Percentiles rank a stretch among this genome's conserved stretches.
These are phyloP conservation scores for Mimas tiliae DNA, from an alignment of 2,888 invertebrate genomes.

Conservation along the genomic window DNA sequence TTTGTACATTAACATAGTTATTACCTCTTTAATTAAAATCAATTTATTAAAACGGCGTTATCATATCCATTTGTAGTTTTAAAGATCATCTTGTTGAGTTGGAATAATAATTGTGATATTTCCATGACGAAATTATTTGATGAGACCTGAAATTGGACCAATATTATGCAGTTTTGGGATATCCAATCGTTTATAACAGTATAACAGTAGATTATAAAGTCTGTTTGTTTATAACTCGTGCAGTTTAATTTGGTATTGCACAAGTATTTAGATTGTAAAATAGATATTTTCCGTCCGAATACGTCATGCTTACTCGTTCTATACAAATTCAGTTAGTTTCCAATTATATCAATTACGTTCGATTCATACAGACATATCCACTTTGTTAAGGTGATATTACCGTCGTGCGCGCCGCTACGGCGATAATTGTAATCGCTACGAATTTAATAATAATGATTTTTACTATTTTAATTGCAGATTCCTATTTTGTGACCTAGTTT, in stretches of 20 bases:
- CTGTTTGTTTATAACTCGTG: not conserved
- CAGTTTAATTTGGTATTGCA: conserved; percentile 11
- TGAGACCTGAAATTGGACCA: conserved; percentile 71
- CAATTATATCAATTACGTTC: conserved; percentile 31
- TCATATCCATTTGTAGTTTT: not conserved
- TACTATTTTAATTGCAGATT: conserved; percentile 78
- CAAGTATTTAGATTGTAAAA: conserved; percentile 11
- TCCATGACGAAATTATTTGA: conserved; percentile 60
- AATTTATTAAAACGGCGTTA: not conserved
- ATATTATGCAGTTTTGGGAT: conserved; percentile 38
- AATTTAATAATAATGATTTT: conserved; percentile 27
- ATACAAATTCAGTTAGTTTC: conserved; percentile 36
- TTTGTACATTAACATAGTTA: conserved; percentile 33
- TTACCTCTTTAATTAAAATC: not conserved
- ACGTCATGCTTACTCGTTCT: conserved; percentile 31
- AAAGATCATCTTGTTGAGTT: conserved; percentile 10
- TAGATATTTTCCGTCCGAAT: conserved; percentile 59
- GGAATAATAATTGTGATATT: conserved; percentile 45
- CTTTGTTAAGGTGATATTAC: conserved; percentile 45
- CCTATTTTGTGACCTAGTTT: conserved; percentile 78
- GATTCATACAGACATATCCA: conserved; percentile 53
- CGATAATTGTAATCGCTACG: conserved; percentile 21
- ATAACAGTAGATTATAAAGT: conserved; percentile 8
- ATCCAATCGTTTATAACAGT: not conserved
- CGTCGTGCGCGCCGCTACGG: conserved; percentile 2